These are phyloP conservation scores for Julus scandinavius DNA, from an alignment of 2,888 invertebrate genomes.

Conservation along the genomic window DNA sequence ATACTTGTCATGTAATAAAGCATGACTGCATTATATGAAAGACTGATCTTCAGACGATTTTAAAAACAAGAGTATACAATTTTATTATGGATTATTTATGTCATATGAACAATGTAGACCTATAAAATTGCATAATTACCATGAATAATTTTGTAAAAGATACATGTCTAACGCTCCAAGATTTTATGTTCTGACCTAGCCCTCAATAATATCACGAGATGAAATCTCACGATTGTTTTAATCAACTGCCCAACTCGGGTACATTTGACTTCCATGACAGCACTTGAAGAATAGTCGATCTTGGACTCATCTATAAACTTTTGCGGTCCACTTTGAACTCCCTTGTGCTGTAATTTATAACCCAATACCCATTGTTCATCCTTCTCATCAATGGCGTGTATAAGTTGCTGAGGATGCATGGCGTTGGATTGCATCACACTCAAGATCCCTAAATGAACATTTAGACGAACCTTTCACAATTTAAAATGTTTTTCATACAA, in stretches of 20 bases:
- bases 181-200: neutral
- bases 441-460: neutral
- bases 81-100: neutral
- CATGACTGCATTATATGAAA: too few relatives aligned
- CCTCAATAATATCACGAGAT: slow-evolving; percentile 30
- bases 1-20: too few relatives aligned
- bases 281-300: neutral
- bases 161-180: neutral
- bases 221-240: slow-evolving; percentile 42
- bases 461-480: neutral
- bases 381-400: neutral
- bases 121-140: neutral
- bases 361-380: neutral
- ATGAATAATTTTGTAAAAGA: neutral
- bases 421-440: neutral
- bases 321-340: slow-evolving; percentile 22
- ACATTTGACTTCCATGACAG: slow-evolving; percentile 35
- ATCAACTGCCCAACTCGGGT: slow-evolving; percentile 3
- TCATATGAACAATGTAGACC: neutral
- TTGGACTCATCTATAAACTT: slow-evolving; percentile 17
- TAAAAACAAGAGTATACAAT: too few relatives aligned
- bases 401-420: neutral
- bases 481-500: neutral
- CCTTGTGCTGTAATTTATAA: neutral
- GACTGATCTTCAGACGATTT: too few relatives aligned